Percentiles rank a stretch among this genome's conserved stretches.
Evolutionary conservation across 2,113 vertebrate genomes (phyloP).

Genomic region (Charadrius vociferus): DNA sequence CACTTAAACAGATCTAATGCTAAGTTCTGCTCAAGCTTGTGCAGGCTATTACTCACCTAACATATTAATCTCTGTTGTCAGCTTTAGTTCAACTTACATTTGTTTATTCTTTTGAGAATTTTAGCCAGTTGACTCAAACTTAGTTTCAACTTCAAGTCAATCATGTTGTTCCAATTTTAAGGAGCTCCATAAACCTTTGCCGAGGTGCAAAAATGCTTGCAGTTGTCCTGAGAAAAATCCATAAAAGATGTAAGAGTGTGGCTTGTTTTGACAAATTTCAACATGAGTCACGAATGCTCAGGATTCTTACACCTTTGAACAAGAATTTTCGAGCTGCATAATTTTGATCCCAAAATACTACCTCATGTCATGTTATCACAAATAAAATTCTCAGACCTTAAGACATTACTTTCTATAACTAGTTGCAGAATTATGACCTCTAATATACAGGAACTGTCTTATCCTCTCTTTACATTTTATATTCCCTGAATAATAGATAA

Average conservation of each 20-base stretch:
- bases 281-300: neutral
- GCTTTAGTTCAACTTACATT: neutral
- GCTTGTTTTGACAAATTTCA: slow-evolving; percentile 38
- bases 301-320: slow-evolving; percentile 20
- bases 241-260: neutral
- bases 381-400: neutral
- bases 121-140: neutral
- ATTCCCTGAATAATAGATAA: neutral
- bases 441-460: neutral
- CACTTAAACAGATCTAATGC: neutral
- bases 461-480: neutral
- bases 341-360: slow-evolving; percentile 37
- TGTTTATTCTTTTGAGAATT: neutral
- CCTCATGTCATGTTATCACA: neutral
- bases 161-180: neutral
- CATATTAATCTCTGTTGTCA: neutral
- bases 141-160: neutral
- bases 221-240: neutral
- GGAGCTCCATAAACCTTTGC: neutral
- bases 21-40: neutral
- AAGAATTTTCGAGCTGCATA: slow-evolving; percentile 9
- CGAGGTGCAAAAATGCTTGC: neutral
- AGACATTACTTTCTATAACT: neutral
- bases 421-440: neutral
- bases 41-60: neutral